Percentiles rank a stretch among this genome's conserved stretches.
These are phyloP conservation scores for Rhabdornis inornatus DNA, from an alignment of 2,113 vertebrate species.

Conservation along the genomic window DNA sequence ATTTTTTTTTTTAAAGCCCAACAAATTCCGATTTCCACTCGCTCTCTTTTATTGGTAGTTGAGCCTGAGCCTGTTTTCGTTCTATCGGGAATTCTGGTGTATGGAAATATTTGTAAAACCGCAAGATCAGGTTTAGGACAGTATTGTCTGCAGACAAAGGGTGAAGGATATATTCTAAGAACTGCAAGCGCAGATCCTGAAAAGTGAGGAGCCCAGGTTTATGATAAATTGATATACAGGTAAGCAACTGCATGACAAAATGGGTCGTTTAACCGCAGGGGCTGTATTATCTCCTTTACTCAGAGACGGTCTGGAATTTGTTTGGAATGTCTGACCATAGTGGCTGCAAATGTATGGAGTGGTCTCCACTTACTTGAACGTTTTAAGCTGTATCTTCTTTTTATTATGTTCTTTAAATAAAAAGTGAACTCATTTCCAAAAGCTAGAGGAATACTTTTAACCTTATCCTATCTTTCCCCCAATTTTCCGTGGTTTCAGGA, in stretches of 20 bases:
- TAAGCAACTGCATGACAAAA: slow-evolving; percentile 96
- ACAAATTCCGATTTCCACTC: slow-evolving; percentile 76
- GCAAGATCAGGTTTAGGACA: slow-evolving; percentile 99
- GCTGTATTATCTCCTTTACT: slow-evolving; percentile 79
- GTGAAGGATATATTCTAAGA: slow-evolving; percentile 92
- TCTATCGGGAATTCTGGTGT: slow-evolving; percentile 99
- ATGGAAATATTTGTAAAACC: slow-evolving; percentile 95
- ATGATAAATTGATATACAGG: slow-evolving; percentile 98
- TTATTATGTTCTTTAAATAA: slow-evolving; percentile 62
- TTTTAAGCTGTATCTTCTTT: slow-evolving; percentile 43
- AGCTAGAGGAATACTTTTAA: slow-evolving; percentile 68
- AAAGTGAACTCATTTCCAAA: slow-evolving; percentile 67
- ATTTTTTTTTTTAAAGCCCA: slow-evolving; percentile 63
- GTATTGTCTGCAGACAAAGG: slow-evolving; percentile 96
- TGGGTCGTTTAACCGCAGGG: slow-evolving; percentile 87
- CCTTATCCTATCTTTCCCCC: slow-evolving; percentile 47
- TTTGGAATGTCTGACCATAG: slow-evolving; percentile 81
- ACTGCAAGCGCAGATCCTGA: slow-evolving; percentile 84
- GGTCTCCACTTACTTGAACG: slow-evolving; percentile 56
- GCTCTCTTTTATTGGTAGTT: slow-evolving; percentile 97
- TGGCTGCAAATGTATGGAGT: slow-evolving; percentile 76
- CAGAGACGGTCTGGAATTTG: slow-evolving; percentile 84
- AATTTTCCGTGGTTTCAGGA: slow-evolving; percentile 55
- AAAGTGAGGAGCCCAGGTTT: slow-evolving; percentile 84
- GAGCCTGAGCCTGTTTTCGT: slow-evolving; percentile 89